Conservation (phyloP, 1,140 invertebrate species). For the Ectropis grisescens region DNA sequence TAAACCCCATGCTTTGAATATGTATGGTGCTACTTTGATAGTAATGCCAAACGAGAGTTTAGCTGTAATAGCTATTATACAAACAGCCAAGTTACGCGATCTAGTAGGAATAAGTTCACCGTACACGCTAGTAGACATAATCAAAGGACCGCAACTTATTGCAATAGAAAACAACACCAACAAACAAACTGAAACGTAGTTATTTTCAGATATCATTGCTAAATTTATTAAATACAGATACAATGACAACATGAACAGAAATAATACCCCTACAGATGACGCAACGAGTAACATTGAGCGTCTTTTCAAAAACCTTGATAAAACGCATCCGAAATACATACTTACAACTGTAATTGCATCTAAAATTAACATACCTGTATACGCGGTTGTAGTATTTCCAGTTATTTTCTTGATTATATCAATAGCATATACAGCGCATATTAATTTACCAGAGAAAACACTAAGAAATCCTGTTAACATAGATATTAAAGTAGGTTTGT, state of each 20-base stretch:
- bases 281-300: conserved; percentile 15
- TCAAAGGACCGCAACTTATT: conserved; percentile 21
- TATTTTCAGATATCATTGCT: conserved; percentile 13
- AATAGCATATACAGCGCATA: conserved; percentile 20
- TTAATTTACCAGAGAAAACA: conserved; percentile 22
- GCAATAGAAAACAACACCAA: conserved; percentile 20
- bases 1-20: conserved; percentile 14
- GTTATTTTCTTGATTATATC: conserved; percentile 21
- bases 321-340: conserved; percentile 18
- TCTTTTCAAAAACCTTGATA: conserved; percentile 17
- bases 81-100: conserved; percentile 12
- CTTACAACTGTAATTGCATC: conserved; percentile 23
- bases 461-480: conserved; percentile 6
- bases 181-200: conserved; percentile 13
- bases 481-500: conserved; percentile 16
- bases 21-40: conserved; percentile 19
- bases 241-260: conserved; percentile 18
- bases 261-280: conserved; percentile 12
- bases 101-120: conserved; percentile 19
- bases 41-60: conserved; percentile 5
- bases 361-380: conserved; percentile 22
- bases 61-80: conserved; percentile 5
- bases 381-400: conserved; percentile 14
- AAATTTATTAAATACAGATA: conserved; percentile 18
- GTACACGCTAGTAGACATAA: conserved; percentile 15